Conservation (phyloP, 1,140 invertebrate species). For the Aleiodes sp. region DNA sequence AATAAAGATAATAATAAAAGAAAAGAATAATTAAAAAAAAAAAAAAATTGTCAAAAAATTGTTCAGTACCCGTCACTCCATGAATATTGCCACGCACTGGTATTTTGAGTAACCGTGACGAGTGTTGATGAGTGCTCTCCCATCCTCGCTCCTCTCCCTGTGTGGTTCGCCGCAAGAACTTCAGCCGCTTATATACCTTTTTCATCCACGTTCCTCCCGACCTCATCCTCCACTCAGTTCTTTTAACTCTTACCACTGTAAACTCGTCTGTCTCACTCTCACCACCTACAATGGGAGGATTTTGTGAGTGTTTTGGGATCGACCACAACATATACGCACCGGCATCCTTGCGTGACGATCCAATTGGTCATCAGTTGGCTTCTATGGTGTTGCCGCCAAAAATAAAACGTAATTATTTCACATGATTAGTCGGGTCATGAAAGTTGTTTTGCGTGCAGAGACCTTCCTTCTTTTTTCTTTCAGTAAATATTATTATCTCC, state of each 20-base stretch:
- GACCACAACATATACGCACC: slow-evolving; percentile 24
- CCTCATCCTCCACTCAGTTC: slow-evolving; percentile 21
- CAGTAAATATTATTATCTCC: slow-evolving; percentile 30
- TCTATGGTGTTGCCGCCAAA: slow-evolving; percentile 40
- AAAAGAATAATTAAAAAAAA: neutral
- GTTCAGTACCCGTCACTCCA: neutral
- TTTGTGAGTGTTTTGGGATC: too few relatives aligned
- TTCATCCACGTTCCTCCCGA: slow-evolving; percentile 41
- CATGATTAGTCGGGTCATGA: slow-evolving; percentile 53
- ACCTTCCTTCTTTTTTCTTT: slow-evolving; percentile 31
- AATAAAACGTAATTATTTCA: slow-evolving; percentile 64
- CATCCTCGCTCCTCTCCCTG: slow-evolving; percentile 47
- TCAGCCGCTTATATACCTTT: slow-evolving; percentile 45
- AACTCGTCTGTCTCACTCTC: neutral
- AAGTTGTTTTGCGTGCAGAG: slow-evolving; percentile 26
- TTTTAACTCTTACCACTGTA: neutral
- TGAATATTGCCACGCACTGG: slow-evolving; percentile 28
- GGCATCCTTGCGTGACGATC: slow-evolving; percentile 55
- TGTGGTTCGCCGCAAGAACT: slow-evolving; percentile 58
- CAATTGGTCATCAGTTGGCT: slow-evolving; percentile 49
- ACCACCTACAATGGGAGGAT: slow-evolving; percentile 19
- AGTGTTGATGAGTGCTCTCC: slow-evolving; percentile 56
- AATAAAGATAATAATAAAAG: too few relatives aligned
- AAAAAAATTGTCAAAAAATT: neutral
- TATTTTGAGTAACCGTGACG: slow-evolving; percentile 62